Evolutionary conservation across 2,113 vertebrate genomes (phyloP).

Genomic region (Stercorarius parasiticus): DNA sequence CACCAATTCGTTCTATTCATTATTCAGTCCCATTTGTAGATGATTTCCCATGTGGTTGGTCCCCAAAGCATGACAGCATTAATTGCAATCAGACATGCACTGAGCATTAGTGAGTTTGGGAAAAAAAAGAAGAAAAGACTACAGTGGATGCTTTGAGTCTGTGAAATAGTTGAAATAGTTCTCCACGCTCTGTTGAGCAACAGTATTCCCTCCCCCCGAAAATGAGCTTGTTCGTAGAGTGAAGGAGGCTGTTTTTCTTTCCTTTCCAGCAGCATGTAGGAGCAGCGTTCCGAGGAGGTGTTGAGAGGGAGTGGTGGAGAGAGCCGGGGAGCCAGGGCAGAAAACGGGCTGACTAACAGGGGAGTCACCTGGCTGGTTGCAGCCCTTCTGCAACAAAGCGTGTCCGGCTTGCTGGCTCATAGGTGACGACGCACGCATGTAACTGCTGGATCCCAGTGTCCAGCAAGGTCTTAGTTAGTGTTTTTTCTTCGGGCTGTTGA

Average conservation of each 20-base stretch:
- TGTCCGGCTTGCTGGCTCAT: not conserved
- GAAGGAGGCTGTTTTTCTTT: not conserved
- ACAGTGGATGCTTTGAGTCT: not conserved
- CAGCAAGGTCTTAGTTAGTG: not conserved
- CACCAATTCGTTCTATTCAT: not conserved
- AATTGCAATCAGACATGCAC: not conserved
- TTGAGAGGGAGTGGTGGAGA: slow-evolving; percentile 53
- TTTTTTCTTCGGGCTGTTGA: not conserved
- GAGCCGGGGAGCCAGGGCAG: not conserved
- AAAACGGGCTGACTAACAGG: slow-evolving; percentile 44
- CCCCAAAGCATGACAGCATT: not conserved
- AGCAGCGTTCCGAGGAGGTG: slow-evolving; percentile 42
- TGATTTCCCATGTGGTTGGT: not conserved
- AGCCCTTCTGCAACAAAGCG: not conserved
- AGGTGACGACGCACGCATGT: not conserved
- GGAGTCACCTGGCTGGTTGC: slow-evolving; percentile 19
- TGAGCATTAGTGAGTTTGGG: not conserved
- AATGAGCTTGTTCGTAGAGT: not conserved
- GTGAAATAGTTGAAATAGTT: not conserved
- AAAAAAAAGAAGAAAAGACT: not conserved
- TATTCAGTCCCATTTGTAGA: not conserved
- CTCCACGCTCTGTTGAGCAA: not conserved
- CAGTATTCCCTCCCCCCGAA: not conserved
- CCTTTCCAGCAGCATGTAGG: slow-evolving; percentile 30
- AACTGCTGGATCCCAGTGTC: not conserved